Evolutionary conservation across 2,888 invertebrate species (phyloP), one percentile per base, ranked within the genome.

Genomic region (Acheta domesticus): DNA sequence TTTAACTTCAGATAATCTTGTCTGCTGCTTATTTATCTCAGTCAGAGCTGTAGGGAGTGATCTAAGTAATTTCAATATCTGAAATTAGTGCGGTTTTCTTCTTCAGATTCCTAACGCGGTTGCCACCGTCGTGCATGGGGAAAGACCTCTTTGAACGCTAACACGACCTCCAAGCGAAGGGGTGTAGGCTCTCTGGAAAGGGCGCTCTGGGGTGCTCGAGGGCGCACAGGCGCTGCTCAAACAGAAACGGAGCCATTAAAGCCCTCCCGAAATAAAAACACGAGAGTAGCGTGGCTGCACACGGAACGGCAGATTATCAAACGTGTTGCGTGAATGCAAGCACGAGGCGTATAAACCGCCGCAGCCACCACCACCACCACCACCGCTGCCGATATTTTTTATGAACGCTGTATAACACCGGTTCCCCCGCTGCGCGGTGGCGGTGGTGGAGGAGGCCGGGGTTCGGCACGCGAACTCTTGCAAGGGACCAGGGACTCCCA

Each of bases 271-370:
- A 62, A 62, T 62, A 62, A 62, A 62, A 62, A 62, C 62, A 62
- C 14, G 62, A 62, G 16, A 19, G 36, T n/a, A n/a, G 62, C 62
- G n/a, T 62, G 62, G 62, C n/a, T 62, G 62, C 62, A n/a, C 62
- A 62, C 62, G 62, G 62, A 62, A 62, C 62, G 62, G 62, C 16
- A n/a, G 62, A 62, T 62, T 62, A 62, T 62, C 62, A 62, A 62
- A 62, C 62, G 62, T 62, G 62, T 62, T 62, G 62, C 62, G 62
- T 62, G 62, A 62, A 62, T 62, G 62, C 62, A 62, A n/a, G 62
- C 62, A 62, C 62, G 62, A 62, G 62, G 62, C 62, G 62, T 62
- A 62, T 62, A 62, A 62, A 62, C 62, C 62, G 3, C 62, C 36
- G 5, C 36, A 5, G 4, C 36, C 36, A 36, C 8, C 36, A 36